These are phyloP conservation scores for Burhinus bistriatus DNA, from an alignment of 2,113 vertebrate species.

Conservation along the genomic window DNA sequence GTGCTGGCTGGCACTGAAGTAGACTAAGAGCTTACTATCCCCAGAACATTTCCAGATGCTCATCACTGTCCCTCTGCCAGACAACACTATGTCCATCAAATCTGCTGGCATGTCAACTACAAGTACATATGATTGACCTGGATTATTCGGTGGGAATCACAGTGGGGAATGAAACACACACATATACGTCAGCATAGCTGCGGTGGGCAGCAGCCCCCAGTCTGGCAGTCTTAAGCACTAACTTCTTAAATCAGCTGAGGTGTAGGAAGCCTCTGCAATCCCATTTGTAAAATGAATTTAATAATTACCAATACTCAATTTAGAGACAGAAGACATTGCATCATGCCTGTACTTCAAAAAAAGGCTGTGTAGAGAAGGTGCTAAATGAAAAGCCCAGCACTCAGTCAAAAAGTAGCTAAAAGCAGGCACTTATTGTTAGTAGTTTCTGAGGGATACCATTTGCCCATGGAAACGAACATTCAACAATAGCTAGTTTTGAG, in stretches of 20 bases:
- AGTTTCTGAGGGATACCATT: neutral
- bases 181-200: neutral
- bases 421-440: neutral
- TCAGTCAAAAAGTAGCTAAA: neutral
- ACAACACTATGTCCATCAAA: neutral
- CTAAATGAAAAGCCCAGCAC: neutral
- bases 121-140: neutral
- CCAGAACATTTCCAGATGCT: neutral
- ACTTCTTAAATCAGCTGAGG: neutral
- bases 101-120: neutral
- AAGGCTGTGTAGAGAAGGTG: neutral
- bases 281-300: neutral
- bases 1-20: neutral
- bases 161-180: accelerated
- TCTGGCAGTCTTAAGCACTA: neutral
- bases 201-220: neutral
- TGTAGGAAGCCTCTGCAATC: neutral
- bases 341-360: neutral
- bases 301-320: neutral
- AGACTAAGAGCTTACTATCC: neutral
- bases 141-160: neutral
- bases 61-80: neutral
- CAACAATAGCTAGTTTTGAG: neutral
- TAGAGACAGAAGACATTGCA: neutral
- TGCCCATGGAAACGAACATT: neutral